Conservation (phyloP, 2,113 vertebrate species). For the Corythornis cristatus region DNA sequence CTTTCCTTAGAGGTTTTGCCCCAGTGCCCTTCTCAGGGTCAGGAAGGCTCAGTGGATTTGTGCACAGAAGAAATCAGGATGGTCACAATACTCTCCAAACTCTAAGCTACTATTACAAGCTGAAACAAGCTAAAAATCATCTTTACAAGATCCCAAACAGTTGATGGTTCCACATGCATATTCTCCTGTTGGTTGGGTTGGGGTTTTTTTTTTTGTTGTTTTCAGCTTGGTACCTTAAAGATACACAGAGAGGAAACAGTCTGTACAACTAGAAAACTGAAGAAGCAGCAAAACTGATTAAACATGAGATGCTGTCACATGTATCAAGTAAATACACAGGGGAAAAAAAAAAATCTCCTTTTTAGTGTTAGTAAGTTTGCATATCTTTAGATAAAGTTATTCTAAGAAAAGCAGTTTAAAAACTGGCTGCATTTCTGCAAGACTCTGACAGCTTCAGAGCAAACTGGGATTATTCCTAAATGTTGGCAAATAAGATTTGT, state of each 20-base stretch:
- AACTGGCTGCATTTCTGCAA: neutral
- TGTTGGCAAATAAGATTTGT: neutral
- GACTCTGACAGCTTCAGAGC: neutral
- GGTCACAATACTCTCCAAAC: neutral
- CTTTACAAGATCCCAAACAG: neutral
- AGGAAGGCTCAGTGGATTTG: neutral
- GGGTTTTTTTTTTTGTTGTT: neutral
- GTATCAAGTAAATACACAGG: neutral
- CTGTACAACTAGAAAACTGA: neutral
- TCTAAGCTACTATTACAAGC: neutral
- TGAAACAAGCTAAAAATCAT: neutral
- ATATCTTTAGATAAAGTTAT: neutral
- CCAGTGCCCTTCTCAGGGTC: neutral
- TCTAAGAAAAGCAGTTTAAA: neutral
- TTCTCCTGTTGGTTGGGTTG: neutral
- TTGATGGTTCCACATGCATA: neutral
- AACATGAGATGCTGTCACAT: conserved; percentile 30
- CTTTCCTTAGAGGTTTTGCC: neutral
- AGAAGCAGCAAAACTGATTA: conserved; percentile 22
- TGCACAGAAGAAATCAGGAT: neutral
- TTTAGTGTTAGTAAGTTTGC: neutral
- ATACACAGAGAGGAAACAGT: neutral
- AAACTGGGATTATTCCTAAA: neutral
- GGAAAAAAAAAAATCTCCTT: neutral
- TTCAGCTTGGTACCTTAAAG: conserved; percentile 31